These are phyloP conservation scores for Isotomurus palustris DNA, from an alignment of 2,888 invertebrate genomes.

Conservation along the genomic window DNA sequence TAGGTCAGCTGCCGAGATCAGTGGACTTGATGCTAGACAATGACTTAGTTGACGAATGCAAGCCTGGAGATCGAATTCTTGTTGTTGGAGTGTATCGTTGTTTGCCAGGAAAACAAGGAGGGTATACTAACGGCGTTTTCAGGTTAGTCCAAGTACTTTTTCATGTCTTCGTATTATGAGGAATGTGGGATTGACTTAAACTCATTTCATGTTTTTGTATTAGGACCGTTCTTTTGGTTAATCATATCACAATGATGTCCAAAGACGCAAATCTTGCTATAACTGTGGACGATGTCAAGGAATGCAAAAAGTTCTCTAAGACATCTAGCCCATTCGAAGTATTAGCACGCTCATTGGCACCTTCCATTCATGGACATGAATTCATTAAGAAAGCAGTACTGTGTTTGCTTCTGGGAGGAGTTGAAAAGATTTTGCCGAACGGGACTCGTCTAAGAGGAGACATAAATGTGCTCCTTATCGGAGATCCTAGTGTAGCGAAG, in stretches of 20 bases:
- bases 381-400: constrained; percentile 94
- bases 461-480: constrained; percentile 89
- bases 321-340: constrained; percentile 75
- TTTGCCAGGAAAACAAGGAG: constrained; percentile 86
- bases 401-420: constrained; percentile 88
- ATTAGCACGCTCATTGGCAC: constrained; percentile 86
- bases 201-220: constrained; percentile 46
- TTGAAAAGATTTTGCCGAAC: constrained; percentile 87
- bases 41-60: constrained; percentile 90
- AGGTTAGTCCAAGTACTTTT: constrained; percentile 47
- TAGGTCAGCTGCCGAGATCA: constrained; percentile 85
- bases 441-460: constrained; percentile 86
- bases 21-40: constrained; percentile 93
- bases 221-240: constrained; percentile 89
- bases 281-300: constrained; percentile 72
- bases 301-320: constrained; percentile 71
- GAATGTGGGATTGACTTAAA: neutral
- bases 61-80: constrained; percentile 97
- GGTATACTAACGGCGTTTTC: constrained; percentile 85
- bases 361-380: constrained; percentile 95
- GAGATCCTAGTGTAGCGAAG: constrained; percentile 98
- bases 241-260: constrained; percentile 81
- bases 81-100: constrained; percentile 92
- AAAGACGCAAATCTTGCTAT: constrained; percentile 61
- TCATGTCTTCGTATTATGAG: neutral